These are phyloP conservation scores for Felis catus DNA, from an alignment of 2,113 vertebrate species.

Conservation along the genomic window F.catus_Fca126_mat1.0 CM031420.1:108154501-108155000, in stretches of 20 bases:
- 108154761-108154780: background rate
- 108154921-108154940: background rate
- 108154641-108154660: background rate
- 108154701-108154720: background rate
- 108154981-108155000: background rate
- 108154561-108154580: background rate
- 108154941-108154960: background rate
- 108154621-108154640: background rate
- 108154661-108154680: constrained; percentile 17
- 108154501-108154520: background rate
- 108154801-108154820: constrained; percentile 19
- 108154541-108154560: background rate
- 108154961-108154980: background rate
- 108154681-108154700: background rate
- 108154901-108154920: background rate
- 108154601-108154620: background rate
- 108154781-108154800: background rate
- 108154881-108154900: background rate
- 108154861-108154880: constrained; percentile 17
- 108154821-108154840: background rate
- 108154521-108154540: background rate
- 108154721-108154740: background rate
- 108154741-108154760: background rate
- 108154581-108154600: background rate
- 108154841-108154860: background rate